Percentiles rank a stretch among this genome's conserved stretches.
These are phyloP conservation scores for Bemisia tabaci DNA, from an alignment of 1,140 invertebrate species.

Conservation along the genomic window DNA sequence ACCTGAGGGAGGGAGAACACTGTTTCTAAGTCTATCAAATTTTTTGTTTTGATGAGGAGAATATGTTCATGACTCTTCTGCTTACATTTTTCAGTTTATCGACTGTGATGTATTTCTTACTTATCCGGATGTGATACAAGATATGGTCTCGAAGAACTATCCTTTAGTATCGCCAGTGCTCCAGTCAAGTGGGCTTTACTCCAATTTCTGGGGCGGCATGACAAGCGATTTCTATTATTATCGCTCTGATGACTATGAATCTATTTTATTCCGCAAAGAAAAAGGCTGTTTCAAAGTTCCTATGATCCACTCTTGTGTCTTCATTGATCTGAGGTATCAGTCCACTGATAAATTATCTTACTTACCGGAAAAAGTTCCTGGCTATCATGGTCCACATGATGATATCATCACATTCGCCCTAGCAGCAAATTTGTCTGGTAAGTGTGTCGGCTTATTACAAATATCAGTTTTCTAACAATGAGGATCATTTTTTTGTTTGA, in stretches of 20 bases:
- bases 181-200: slow-evolving; percentile 72
- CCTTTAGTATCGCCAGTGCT: slow-evolving; percentile 69
- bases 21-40: no score
- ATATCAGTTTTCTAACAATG: slow-evolving; percentile 4
- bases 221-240: slow-evolving; percentile 74
- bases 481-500: slow-evolving; percentile 13
- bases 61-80: no score
- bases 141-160: slow-evolving; percentile 50
- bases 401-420: slow-evolving; percentile 91
- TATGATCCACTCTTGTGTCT: slow-evolving; percentile 80
- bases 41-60: no score
- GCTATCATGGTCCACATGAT: slow-evolving; percentile 65
- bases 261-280: slow-evolving; percentile 57
- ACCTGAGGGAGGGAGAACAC: no score
- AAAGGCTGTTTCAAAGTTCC: slow-evolving; percentile 70
- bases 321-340: slow-evolving; percentile 57
- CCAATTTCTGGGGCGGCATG: slow-evolving; percentile 95
- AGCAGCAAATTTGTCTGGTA: slow-evolving; percentile 58
- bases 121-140: slow-evolving; percentile 48
- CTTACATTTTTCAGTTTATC: slow-evolving; percentile 70
- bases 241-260: slow-evolving; percentile 72
- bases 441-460: slow-evolving; percentile 25
- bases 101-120: slow-evolving; percentile 80
- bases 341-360: slow-evolving; percentile 62
- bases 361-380: slow-evolving; percentile 40